Percentiles rank a stretch among this genome's conserved stretches.
Conservation (phyloP, 2,797 vertebrate species). For the Chloroceryle amazona region DNA sequence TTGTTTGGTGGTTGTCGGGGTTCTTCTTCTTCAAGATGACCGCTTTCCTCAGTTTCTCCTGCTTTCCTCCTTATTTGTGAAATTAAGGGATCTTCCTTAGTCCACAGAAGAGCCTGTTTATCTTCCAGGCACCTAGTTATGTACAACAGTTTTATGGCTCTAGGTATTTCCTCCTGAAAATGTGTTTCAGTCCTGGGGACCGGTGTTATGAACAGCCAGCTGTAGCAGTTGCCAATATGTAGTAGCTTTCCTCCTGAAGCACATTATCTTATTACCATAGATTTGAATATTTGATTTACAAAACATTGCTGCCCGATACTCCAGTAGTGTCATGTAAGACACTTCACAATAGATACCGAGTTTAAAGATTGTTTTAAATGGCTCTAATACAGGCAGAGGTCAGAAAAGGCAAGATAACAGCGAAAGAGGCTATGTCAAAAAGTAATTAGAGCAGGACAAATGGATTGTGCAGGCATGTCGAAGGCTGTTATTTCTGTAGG, state of each 20-base stretch:
- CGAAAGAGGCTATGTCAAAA: slow-evolving; percentile 86
- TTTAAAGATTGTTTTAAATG: slow-evolving; percentile 72
- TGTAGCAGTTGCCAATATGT: background rate
- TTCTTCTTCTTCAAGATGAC: background rate
- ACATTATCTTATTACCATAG: background rate
- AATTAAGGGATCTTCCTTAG: background rate
- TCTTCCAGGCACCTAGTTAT: background rate
- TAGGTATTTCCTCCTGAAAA: background rate
- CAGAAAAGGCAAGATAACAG: slow-evolving; percentile 83
- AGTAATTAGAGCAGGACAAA: slow-evolving; percentile 98
- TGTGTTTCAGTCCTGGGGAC: background rate
- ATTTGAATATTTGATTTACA: slow-evolving; percentile 58
- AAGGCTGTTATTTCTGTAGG: slow-evolving; percentile 95
- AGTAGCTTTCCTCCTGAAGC: background rate
- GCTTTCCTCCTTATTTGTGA: background rate
- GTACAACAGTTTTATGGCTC: background rate
- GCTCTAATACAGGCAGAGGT: slow-evolving; percentile 59
- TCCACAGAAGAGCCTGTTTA: fast-evolving
- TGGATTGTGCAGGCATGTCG: slow-evolving; percentile 90
- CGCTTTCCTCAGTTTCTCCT: background rate
- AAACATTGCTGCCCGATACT: background rate
- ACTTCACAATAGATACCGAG: background rate
- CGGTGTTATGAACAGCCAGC: background rate
- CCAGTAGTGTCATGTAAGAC: background rate
- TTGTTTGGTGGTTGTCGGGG: background rate